Conservation (phyloP, 2,888 invertebrate genomes). For the Sphaerophoria rueppellii region DNA sequence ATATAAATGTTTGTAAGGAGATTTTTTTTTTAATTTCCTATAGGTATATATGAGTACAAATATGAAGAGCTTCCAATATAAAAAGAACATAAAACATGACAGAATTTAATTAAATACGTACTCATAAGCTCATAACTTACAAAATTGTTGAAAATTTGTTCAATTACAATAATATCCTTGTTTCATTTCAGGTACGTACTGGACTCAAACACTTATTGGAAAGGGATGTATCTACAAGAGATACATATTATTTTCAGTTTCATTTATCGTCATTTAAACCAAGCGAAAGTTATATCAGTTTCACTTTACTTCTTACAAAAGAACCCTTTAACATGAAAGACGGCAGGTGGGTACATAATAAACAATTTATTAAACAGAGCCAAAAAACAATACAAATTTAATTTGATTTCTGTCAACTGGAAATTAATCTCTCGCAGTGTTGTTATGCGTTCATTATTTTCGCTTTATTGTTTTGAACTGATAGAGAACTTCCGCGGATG, state of each 20-base stretch:
- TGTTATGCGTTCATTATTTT: not conserved
- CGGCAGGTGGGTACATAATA: not conserved
- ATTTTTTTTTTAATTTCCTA: too few species aligned
- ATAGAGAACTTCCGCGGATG: too few species aligned
- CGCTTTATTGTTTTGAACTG: not conserved
- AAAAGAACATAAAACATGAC: too few species aligned
- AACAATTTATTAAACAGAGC: constrained; percentile 8
- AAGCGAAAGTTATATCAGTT: constrained; percentile 21
- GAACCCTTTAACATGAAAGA: not conserved
- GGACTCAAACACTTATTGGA: not conserved
- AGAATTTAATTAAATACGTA: not conserved
- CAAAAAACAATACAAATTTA: constrained; percentile 6
- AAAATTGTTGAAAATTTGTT: not conserved
- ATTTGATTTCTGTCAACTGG: constrained; percentile 4
- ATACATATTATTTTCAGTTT: too few species aligned
- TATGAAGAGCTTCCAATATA: too few species aligned
- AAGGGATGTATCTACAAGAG: not conserved
- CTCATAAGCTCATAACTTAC: not conserved
- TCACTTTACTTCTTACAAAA: not conserved
- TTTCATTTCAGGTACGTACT: constrained; percentile 16
- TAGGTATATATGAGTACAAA: too few species aligned
- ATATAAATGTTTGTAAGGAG: too few species aligned
- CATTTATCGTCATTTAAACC: not conserved
- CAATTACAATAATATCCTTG: not conserved
- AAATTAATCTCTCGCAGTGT: not conserved